Conservation (phyloP, 1,140 invertebrate species). For the Drosophila subpulchrella region DNA sequence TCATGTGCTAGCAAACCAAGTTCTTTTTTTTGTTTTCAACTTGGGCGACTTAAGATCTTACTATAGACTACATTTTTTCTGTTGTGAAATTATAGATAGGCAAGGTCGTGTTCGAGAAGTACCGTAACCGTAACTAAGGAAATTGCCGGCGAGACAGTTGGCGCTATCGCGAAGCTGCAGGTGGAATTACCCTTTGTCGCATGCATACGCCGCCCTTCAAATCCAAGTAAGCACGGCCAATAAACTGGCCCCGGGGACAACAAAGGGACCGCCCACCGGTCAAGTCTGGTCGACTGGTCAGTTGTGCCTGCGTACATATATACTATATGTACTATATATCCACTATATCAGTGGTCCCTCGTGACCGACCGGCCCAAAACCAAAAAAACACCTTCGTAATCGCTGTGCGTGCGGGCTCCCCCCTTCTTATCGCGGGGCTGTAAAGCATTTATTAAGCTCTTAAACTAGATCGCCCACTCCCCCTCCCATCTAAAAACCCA, state of each 20-base stretch:
- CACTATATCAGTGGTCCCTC: constrained; percentile 31
- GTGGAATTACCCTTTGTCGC: constrained; percentile 34
- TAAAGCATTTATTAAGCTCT: constrained; percentile 61
- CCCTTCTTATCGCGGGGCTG: constrained; percentile 47
- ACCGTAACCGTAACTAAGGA: not conserved
- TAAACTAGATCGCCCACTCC: constrained; percentile 44
- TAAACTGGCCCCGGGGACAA: constrained; percentile 16
- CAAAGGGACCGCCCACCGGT: constrained; percentile 16
- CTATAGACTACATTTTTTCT: not conserved
- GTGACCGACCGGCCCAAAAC: constrained; percentile 42
- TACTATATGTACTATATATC: constrained; percentile 4
- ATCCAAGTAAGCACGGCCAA: constrained; percentile 62
- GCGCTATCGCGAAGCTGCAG: constrained; percentile 20
- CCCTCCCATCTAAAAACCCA: constrained; percentile 1
- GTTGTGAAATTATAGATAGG: constrained; percentile 8
- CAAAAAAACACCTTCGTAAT: constrained; percentile 24
- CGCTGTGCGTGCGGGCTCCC: constrained; percentile 32
- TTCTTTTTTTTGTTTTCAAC: not conserved
- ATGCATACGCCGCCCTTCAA: constrained; percentile 74
- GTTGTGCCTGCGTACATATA: too few species aligned
- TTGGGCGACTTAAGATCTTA: not conserved
- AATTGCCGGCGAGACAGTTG: constrained; percentile 15
- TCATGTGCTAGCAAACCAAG: not conserved
- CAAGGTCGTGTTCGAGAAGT: constrained; percentile 27
- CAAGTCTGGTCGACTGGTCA: not conserved